Evolutionary conservation across 2,888 invertebrate species (phyloP).

Genomic region (Hybos culiciformis): DNA sequence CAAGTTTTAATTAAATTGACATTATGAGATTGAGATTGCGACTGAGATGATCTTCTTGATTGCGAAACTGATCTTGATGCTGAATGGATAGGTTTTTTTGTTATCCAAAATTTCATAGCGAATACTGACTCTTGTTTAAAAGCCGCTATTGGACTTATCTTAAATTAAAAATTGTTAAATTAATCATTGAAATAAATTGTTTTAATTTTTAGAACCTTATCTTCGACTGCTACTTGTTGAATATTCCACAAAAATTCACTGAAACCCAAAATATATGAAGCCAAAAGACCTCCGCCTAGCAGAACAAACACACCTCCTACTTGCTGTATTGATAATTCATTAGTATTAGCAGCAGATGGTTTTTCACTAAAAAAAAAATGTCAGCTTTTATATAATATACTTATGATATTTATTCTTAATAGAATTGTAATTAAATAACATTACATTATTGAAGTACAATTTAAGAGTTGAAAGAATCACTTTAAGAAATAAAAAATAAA

Average conservation of each 20-base stretch:
- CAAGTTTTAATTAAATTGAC: no score
- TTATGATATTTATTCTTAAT: no score
- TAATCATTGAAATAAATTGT: background rate
- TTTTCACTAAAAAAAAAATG: conserved; percentile 37
- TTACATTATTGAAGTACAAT: no score
- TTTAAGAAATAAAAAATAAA: no score
- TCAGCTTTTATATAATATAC: no score
- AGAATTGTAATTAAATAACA: no score
- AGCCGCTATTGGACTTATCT: conserved; percentile 58
- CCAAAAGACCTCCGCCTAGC: conserved; percentile 54
- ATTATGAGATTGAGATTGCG: conserved; percentile 9
- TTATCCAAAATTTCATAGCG: conserved; percentile 57
- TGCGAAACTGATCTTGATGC: no score
- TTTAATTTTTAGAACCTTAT: no score
- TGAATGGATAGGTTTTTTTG: conserved; percentile 64
- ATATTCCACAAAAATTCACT: conserved; percentile 79
- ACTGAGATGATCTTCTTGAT: conserved; percentile 11
- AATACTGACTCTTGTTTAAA: conserved; percentile 57
- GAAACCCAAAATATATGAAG: conserved; percentile 63
- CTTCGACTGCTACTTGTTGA: conserved; percentile 58
- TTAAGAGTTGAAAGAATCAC: no score
- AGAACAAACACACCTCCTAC: conserved; percentile 87
- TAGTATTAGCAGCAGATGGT: conserved; percentile 9
- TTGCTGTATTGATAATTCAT: conserved; percentile 41
- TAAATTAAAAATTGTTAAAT: conserved; percentile 19